Evolutionary conservation across 2,888 invertebrate genomes (phyloP), one percentile per base, ranked within the genome.

Genomic region (Caenorhabditis japonica): DNA sequence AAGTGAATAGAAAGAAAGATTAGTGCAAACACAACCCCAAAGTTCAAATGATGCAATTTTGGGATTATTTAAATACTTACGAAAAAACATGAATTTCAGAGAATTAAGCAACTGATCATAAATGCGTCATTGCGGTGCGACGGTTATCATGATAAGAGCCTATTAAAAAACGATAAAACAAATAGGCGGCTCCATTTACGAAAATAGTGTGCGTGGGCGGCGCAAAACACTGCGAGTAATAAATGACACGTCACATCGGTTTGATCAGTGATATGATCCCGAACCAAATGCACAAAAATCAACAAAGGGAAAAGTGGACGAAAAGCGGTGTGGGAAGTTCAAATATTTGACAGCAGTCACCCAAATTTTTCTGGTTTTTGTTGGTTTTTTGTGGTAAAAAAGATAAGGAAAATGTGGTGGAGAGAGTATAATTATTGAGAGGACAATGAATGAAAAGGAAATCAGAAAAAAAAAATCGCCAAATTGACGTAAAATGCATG

Each of bases 291-390:
- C 55, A 55, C 38, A 27, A 41, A 27, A 27, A 39, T 33, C 41
- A n/a, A n/a, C n/a, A n/a, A n/a, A n/a, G n/a, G n/a, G 19, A 13
- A 23, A 19, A 13, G 41, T 27, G 33, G 19, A 19, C 4, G 36
- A 23, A 43, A 21, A 44, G 53, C 30, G 51, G 44, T 12, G 49
- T 52, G 64, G 55, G 55, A 55, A 55, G 64, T 55, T 64, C 64
- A 64, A 64, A 64, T 64, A 64, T 64, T 64, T 64, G 64, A 64
- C 64, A 55, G 55, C 47, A n/a, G n/a, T n/a, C 51, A 41, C 34
- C 51, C 49, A 41, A 49, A 64, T 55, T 55, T 55, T 64, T 33
- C 55, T 53, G 44, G 13, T 12, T 33, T 33, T 25, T 17, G 15
- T 19, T 21, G 25, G 23, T 46, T 33, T 61, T 61, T 52, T 61